Evolutionary conservation across 2,113 vertebrate species (phyloP).

Genomic region (Theristicus caerulescens): DNA sequence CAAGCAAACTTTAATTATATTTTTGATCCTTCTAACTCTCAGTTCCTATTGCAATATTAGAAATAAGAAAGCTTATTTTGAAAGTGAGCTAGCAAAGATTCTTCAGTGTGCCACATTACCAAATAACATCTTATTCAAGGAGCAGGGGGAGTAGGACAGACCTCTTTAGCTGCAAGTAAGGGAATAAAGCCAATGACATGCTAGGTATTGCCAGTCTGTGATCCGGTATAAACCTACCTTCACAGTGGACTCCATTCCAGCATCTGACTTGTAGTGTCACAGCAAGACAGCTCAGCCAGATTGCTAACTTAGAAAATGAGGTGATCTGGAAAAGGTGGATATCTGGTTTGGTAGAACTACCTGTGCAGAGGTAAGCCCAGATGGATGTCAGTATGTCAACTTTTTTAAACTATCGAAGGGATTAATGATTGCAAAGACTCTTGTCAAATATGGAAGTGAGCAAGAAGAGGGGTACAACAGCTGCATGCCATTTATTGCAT

Average conservation of each 20-base stretch:
- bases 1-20: neutral
- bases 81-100: neutral
- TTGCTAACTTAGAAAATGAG: too few species aligned
- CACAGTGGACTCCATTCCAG: neutral
- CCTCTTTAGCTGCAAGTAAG: neutral
- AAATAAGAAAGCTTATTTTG: neutral
- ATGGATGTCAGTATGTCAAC: neutral
- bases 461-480: neutral
- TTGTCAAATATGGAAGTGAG: neutral
- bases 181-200: neutral
- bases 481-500: neutral
- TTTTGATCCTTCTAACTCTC: neutral
- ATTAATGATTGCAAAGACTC: neutral
- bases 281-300: neutral
- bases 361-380: neutral
- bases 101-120: accelerated
- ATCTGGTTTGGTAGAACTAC: neutral
- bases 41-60: neutral
- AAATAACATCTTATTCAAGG: neutral
- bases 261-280: neutral
- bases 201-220: neutral
- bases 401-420: neutral
- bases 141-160: neutral
- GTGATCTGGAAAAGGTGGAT: neutral
- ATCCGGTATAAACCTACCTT: neutral